Evolutionary conservation across 92 coral and sea anemone genomes (phyloP).

Genomic region (Anthopleura xanthogrammica): DNA sequence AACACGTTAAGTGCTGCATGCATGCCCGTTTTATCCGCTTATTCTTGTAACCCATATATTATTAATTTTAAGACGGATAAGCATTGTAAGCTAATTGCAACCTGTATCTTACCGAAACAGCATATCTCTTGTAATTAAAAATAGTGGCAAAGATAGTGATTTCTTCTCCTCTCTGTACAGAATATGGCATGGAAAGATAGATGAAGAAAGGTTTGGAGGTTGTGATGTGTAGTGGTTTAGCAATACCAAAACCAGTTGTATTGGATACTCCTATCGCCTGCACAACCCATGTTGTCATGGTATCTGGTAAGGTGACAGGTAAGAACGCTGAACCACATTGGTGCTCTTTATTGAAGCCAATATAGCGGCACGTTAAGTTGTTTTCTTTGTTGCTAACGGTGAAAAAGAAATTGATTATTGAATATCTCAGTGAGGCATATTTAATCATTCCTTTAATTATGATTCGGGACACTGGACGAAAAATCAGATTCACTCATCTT

Average conservation of each 20-base stretch:
- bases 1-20: no score
- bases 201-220: slow-evolving; percentile 85
- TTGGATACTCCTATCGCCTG: slow-evolving; percentile 85
- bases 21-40: no score
- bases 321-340: no score
- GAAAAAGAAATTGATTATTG: no score
- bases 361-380: no score
- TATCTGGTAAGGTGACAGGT: slow-evolving; percentile 57
- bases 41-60: slow-evolving; percentile 72
- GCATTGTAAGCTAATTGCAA: background rate
- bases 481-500: no score
- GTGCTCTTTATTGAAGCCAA: no score
- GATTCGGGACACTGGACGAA: no score
- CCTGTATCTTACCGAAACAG: slow-evolving; percentile 87
- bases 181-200: slow-evolving; percentile 84
- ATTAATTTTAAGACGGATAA: slow-evolving; percentile 3
- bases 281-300: slow-evolving; percentile 88
- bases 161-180: slow-evolving; percentile 91
- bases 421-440: no score
- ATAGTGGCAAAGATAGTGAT: slow-evolving; percentile 75
- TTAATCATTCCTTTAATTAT: no score
- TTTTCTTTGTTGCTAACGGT: no score
- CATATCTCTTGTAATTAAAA: slow-evolving; percentile 79
- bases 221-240: slow-evolving; percentile 64
- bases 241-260: slow-evolving; percentile 71